Evolutionary conservation across 2,888 invertebrate species (phyloP).

Genomic region (Lamproptera curius): DNA sequence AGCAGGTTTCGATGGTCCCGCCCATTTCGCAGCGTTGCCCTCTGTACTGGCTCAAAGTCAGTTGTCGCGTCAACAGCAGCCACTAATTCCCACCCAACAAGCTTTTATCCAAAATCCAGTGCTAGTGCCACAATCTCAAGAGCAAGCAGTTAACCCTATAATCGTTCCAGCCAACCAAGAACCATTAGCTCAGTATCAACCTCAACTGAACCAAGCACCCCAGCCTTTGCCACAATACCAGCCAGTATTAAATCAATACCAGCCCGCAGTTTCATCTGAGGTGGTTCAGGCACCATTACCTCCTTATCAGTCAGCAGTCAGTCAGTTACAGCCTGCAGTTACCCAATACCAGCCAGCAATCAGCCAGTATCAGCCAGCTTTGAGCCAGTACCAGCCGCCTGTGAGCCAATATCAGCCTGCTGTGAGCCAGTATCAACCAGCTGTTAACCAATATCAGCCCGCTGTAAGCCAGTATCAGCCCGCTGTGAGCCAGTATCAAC

Average conservation of each 20-base stretch:
- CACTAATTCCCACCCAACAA: constrained; percentile 34
- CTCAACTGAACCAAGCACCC: constrained; percentile 20
- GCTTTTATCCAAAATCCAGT: constrained; percentile 38
- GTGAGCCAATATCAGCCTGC: constrained; percentile 32
- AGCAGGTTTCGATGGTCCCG: constrained; percentile 51
- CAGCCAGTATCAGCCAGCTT: constrained; percentile 22
- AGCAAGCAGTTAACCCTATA: constrained; percentile 28
- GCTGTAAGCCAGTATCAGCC: constrained; percentile 32
- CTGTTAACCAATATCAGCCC: not conserved
- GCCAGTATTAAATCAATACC: constrained; percentile 30
- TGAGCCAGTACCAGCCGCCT: not conserved
- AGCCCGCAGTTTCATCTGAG: constrained; percentile 25
- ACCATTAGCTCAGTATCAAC: constrained; percentile 30
- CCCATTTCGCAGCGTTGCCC: constrained; percentile 60
- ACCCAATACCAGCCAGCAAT: constrained; percentile 26
- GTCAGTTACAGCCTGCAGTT: constrained; percentile 21
- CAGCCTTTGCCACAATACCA: constrained; percentile 34
- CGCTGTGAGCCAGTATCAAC: constrained; percentile 29
- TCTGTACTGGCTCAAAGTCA: constrained; percentile 59
- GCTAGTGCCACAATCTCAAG: constrained; percentile 33
- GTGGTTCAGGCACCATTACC: constrained; percentile 19
- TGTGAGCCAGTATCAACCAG: constrained; percentile 23
- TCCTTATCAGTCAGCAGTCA: constrained; percentile 26
- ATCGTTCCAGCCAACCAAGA: constrained; percentile 26
- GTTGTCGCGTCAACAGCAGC: constrained; percentile 29